These are phyloP conservation scores for Orthonyx spaldingii DNA, from an alignment of 2,113 vertebrate genomes.

Conservation along the genomic window DNA sequence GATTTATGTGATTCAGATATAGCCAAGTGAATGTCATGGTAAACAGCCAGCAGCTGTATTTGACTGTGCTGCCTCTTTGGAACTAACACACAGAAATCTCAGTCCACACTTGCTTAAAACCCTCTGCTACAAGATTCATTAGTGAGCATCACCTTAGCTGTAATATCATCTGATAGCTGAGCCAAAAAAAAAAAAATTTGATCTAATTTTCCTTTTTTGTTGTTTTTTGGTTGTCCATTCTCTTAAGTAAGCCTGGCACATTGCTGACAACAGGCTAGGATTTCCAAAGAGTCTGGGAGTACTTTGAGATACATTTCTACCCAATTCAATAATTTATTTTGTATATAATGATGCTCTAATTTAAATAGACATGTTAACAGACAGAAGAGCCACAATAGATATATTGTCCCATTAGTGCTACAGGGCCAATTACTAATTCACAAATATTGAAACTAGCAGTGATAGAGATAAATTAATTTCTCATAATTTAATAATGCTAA, in stretches of 20 bases:
- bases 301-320: conserved; percentile 17
- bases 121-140: not conserved
- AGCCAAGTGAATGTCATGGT: conserved; percentile 28
- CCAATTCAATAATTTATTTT: conserved; percentile 33
- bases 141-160: conserved; percentile 26
- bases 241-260: conserved; percentile 11
- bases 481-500: conserved; percentile 73
- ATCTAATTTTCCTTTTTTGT: not conserved
- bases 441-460: conserved; percentile 74
- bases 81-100: conserved; percentile 6
- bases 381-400: conserved; percentile 61
- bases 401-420: conserved; percentile 50
- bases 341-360: conserved; percentile 4
- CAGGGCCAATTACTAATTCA: conserved; percentile 64
- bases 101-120: conserved; percentile 20
- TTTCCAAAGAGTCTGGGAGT: conserved; percentile 1
- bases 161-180: conserved; percentile 24
- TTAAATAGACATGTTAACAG: conserved; percentile 53
- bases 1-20: not conserved
- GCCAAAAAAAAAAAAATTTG: conserved; percentile 25
- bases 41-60: conserved; percentile 39
- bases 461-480: conserved; percentile 69
- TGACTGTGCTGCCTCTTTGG: conserved; percentile 2
- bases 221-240: not conserved
- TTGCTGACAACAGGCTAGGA: not conserved